Evolutionary conservation across 23 tunicate genomes (phyloP).

Genomic region (Styela clava): DNA sequence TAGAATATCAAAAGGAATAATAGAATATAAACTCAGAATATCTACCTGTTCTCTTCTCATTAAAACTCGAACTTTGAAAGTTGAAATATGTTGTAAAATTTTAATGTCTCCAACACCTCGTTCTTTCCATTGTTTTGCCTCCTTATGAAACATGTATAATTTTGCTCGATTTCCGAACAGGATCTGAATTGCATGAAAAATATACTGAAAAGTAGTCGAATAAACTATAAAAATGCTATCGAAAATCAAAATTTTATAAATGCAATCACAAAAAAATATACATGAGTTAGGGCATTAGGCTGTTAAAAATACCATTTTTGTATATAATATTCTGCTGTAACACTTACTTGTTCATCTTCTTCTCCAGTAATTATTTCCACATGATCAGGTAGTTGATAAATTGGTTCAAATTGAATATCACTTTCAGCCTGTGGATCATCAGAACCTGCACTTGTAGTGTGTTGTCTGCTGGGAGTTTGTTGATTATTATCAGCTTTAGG

Average conservation of each 20-base stretch:
- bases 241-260: neutral
- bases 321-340: neutral
- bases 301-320: neutral
- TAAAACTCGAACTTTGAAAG: constrained; percentile 62
- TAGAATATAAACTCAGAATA: too few relatives aligned
- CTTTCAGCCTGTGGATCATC: constrained; percentile 35
- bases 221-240: too few relatives aligned
- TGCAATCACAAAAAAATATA: neutral
- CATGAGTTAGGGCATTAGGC: neutral
- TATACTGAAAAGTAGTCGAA: too few relatives aligned
- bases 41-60: constrained; percentile 92
- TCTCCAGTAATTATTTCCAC: constrained; percentile 72
- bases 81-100: constrained; percentile 44
- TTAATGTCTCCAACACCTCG: constrained; percentile 71
- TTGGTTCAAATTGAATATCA: constrained; percentile 79
- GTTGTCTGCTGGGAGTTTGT: constrained; percentile 6
- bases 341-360: constrained; percentile 70
- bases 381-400: constrained; percentile 61
- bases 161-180: constrained; percentile 59
- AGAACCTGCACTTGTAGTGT: constrained; percentile 4
- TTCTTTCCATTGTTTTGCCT: constrained; percentile 80
- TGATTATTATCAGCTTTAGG: neutral
- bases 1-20: too few relatives aligned
- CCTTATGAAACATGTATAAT: constrained; percentile 52
- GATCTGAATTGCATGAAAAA: constrained; percentile 30